Percentiles rank a stretch among this genome's conserved stretches.
These are phyloP conservation scores for Parazoanthus darwini DNA, from an alignment of 92 coral and sea anemone species.

Conservation along the genomic window DNA sequence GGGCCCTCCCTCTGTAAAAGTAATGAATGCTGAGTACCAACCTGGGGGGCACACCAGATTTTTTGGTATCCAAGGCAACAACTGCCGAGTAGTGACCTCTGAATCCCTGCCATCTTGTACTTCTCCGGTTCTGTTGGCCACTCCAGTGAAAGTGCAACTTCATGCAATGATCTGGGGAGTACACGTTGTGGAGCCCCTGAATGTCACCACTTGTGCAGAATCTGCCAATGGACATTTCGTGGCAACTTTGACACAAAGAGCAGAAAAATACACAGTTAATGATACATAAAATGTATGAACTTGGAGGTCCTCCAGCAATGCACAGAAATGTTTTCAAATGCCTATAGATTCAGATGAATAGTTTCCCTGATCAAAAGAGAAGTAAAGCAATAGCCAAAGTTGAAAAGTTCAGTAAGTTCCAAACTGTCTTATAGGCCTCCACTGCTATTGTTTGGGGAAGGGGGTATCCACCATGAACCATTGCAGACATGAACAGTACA, in stretches of 20 bases:
- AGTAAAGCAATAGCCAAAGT: too few species aligned
- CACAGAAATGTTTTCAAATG: too few species aligned
- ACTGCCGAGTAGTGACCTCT: constrained; percentile 1
- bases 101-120: constrained; percentile 25
- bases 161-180: constrained; percentile 29
- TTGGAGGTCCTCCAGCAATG: too few species aligned
- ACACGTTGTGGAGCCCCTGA: not conserved
- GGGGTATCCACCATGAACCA: too few species aligned
- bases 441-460: too few species aligned
- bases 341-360: too few species aligned
- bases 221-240: constrained; percentile 28
- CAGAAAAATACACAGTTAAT: too few species aligned
- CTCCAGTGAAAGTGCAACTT: constrained; percentile 40
- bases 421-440: too few species aligned
- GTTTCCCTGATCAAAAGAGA: too few species aligned
- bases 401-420: too few species aligned
- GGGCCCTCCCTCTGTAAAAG: not conserved
- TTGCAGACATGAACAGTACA: too few species aligned
- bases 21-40: not conserved
- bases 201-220: constrained; percentile 20
- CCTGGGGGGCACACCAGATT: not conserved
- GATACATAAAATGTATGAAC: too few species aligned
- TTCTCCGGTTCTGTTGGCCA: not conserved
- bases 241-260: constrained; percentile 8
- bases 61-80: not conserved